These are phyloP conservation scores for Casuarius casuarius DNA, from an alignment of 2,113 vertebrate genomes.

Conservation along the genomic window DNA sequence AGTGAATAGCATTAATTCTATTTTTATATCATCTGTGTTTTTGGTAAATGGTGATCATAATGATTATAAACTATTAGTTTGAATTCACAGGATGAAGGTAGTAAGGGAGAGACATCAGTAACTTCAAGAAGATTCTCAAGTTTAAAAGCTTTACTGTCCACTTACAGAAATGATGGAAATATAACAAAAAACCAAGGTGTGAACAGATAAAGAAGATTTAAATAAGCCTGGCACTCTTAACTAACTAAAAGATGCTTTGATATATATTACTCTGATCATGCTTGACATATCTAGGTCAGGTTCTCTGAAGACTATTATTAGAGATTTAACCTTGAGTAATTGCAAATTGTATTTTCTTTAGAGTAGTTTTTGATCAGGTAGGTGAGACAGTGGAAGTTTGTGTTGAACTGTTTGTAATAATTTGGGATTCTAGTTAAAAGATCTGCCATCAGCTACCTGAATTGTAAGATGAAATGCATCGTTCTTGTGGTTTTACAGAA, in stretches of 20 bases:
- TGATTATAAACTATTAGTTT: not conserved
- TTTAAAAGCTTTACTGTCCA: not conserved
- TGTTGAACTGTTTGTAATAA: not conserved
- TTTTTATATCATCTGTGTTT: not conserved
- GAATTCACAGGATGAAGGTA: not conserved
- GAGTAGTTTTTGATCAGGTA: slow-evolving; percentile 18
- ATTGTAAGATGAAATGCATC: not conserved
- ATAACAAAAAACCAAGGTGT: slow-evolving; percentile 53
- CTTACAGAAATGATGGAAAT: slow-evolving; percentile 44
- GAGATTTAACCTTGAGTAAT: slow-evolving; percentile 73
- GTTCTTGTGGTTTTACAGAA: not conserved
- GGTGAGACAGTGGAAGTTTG: not conserved
- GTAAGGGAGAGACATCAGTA: not conserved
- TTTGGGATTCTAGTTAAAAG: not conserved
- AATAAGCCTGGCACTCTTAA: slow-evolving; percentile 53
- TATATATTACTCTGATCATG: slow-evolving; percentile 67
- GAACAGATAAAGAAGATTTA: slow-evolving; percentile 63
- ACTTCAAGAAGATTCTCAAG: not conserved
- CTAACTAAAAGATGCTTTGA: slow-evolving; percentile 68
- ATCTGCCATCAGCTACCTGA: not conserved
- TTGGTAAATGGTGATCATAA: not conserved
- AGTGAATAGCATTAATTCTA: not conserved
- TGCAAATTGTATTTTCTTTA: slow-evolving; percentile 60
- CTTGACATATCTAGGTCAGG: slow-evolving; percentile 74
- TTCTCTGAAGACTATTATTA: slow-evolving; percentile 63